Base-by-base conservation (phyloP, 2,888 invertebrate genomes). In the Dorcus parallelipipedus region DNA sequence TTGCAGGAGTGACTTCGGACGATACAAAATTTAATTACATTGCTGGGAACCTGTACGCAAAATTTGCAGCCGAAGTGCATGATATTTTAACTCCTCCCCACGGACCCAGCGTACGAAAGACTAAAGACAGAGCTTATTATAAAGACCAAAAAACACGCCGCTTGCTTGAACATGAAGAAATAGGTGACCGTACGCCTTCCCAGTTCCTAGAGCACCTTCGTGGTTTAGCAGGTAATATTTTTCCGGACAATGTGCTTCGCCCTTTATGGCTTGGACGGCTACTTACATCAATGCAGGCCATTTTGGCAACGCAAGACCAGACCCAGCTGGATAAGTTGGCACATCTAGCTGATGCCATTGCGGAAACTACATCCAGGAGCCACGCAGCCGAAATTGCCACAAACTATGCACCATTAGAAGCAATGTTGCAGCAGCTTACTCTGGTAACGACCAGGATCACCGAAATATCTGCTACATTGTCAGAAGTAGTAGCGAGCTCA, bases 151-250 rank as follows among this genome's bases (percentile, higher is more conserved):
- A 26, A 26, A 26, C 26, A 14, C 14, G 14, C 14, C 14, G 14
- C 5, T 26, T 26, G 26, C 26, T 26, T 26, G 26, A 59, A 38
- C 49, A 43, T 9, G 61, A 63, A 45, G 62, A 59, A 20, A 48
- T 63, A 2, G 57, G 56, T 1, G 61, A 63, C 20, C 40, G 61
- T 9, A 59, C 43, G 20, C 62, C 62, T 2, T 61, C 60, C 3
- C 50, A 57, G 20, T 61, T 57, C 23, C 33, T 57, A 8, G 9
- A 55, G 23, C 59, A 49, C 39, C 54, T 61, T 7, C 9, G 39
- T 6, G 38, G 39, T 17, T 33, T 33, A 5, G 2, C 26, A 26
- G 26, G 26, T 5, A 26, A 26, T 2, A 26, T 26, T 26, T 26
- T 10, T 2, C 10, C 4, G 42, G 6, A 14, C 14, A 10, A 14